A percentile compares a stretch with the other conserved stretches of the same genome.
These are phyloP conservation scores for Ginglymostoma cirratum DNA, from an alignment of 2,113 vertebrate genomes.

Conservation along the genomic window DNA sequence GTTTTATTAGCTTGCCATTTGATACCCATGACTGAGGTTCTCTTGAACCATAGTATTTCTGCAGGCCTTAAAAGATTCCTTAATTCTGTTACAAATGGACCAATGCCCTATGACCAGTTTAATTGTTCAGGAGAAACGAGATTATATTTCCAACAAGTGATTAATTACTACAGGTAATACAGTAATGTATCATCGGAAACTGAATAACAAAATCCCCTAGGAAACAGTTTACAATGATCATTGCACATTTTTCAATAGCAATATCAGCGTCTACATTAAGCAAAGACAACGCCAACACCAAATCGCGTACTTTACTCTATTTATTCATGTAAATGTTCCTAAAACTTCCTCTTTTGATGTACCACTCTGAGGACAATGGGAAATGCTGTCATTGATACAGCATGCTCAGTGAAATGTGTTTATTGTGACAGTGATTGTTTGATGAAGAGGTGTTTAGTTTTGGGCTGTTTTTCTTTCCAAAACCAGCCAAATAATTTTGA, in stretches of 20 bases:
- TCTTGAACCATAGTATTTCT: conserved; percentile 6
- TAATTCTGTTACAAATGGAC: conserved; percentile 20
- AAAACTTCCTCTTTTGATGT: neutral
- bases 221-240: neutral
- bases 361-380: neutral
- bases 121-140: conserved; percentile 17
- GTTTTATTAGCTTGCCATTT: neutral
- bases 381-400: neutral
- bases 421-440: neutral
- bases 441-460: neutral
- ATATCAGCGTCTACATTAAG: neutral
- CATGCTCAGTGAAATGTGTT: neutral
- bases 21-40: neutral
- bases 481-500: neutral
- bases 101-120: conserved; percentile 25
- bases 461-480: neutral
- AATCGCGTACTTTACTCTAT: neutral
- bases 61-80: conserved; percentile 21
- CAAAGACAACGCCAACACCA: neutral
- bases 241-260: conserved; percentile 1
- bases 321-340: neutral
- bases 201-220: neutral
- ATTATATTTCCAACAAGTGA: conserved; percentile 29
- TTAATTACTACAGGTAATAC: conserved; percentile 28
- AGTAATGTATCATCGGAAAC: conserved; percentile 13